Evolutionary conservation across 2,888 invertebrate genomes (phyloP), one percentile per base, ranked within the genome.

Genomic region (Temnothorax ravouxi): DNA sequence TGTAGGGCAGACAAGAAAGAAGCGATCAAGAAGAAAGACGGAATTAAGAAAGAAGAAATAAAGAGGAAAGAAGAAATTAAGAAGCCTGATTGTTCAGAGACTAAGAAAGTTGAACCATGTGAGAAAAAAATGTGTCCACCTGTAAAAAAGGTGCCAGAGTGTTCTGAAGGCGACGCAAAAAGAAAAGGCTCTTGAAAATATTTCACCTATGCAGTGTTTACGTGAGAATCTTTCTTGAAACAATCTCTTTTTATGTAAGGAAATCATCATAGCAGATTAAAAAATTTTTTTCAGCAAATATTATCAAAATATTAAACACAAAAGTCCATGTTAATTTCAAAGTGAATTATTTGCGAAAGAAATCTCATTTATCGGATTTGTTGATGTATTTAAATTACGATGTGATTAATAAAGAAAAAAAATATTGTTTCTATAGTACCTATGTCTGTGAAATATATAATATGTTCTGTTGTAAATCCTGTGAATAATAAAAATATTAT

Each of bases 71-170:
- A 76, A 71, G 18, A 69, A 8, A 72, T 21, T 15, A 44, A 25
- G 3, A 79, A 69, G 11, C 56, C 41, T 13, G 56, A 77, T 29
- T 67, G 61, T 11, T 4, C 38, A 6, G 66, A 72, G 29, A 74
- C 56, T 29, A 84, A 69, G 56, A 81, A 54, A 47, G 64, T 71
- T 15, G 61, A 79, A 41, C 77, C 84, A 25, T 87, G 83, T 1
- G 41, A 81, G 18, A 79, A 80, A n/a, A 80, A 74, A 50, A 18
- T 77, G 0, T 91, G 91, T 81, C 88, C 91, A 8, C 64, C 90
- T 0, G 91, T 91, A n/a, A 3, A 82, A 15, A 85, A 85, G 54
- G 83, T 87, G 21, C 91, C 91, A 0, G 72, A 59, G 0, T 92
- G 92, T 64, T 21, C 88, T 0, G 67, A 62, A 15, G n/a, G 76